Evolutionary conservation across 1,140 invertebrate genomes (phyloP).

Genomic region (Drosophila bocki): DNA sequence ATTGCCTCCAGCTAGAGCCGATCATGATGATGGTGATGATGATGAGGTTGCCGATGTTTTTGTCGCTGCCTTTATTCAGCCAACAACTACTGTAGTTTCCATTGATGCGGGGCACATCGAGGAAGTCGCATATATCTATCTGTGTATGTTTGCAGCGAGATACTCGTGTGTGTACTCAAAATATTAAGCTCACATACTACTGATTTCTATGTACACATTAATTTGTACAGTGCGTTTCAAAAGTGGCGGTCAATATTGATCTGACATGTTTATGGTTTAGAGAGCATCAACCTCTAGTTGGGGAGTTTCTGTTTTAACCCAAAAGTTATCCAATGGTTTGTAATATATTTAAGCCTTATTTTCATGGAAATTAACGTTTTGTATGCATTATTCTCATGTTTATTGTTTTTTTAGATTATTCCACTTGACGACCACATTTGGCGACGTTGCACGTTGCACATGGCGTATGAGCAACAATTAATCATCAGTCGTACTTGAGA

Average conservation of each 20-base stretch:
- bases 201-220: constrained; percentile 24
- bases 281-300: not conserved
- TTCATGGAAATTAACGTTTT: not conserved
- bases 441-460: constrained; percentile 73
- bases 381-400: constrained; percentile 17
- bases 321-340: not conserved
- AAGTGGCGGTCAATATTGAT: not conserved
- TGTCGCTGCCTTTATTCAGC: constrained; percentile 28
- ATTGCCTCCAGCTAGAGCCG: constrained; percentile 23
- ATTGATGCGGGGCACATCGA: constrained; percentile 52
- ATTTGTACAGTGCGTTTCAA: constrained; percentile 25
- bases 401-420: constrained; percentile 37
- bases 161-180: constrained; percentile 22
- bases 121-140: constrained; percentile 40
- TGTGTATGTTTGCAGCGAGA: not conserved
- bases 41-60: constrained; percentile 49
- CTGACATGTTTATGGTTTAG: not conserved
- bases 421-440: too few species aligned
- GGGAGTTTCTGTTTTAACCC: not conserved
- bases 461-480: constrained; percentile 67
- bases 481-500: constrained; percentile 43
- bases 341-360: not conserved
- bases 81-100: constrained; percentile 56
- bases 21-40: constrained; percentile 25
- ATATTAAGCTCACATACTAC: constrained; percentile 35